These are phyloP conservation scores for Hipposideros armiger DNA, from an alignment of 2,113 vertebrate genomes.

Conservation along the genomic window DNA sequence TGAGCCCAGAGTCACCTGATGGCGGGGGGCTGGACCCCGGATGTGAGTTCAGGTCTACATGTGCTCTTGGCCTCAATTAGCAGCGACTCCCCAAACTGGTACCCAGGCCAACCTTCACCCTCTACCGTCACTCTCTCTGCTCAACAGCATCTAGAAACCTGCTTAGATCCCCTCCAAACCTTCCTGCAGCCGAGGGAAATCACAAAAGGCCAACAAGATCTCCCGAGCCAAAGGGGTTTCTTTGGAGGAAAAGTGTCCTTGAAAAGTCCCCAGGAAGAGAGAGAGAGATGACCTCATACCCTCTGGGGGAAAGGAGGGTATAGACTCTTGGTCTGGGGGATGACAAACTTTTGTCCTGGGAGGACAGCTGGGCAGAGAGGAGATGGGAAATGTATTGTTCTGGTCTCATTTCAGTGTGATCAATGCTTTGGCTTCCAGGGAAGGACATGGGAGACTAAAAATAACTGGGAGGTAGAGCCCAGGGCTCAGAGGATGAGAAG, in stretches of 20 bases:
- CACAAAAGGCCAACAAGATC: constrained; percentile 8
- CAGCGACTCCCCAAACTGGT: neutral
- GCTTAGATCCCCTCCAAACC: neutral
- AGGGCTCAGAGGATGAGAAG: constrained; percentile 63
- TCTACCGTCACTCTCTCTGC: neutral
- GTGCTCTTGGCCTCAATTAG: neutral
- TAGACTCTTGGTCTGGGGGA: constrained; percentile 50
- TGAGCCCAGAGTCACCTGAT: neutral
- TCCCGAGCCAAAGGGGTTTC: neutral
- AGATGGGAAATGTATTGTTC: constrained; percentile 76
- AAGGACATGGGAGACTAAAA: constrained; percentile 81
- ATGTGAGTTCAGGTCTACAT: neutral
- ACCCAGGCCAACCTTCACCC: neutral
- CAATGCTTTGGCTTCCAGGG: constrained; percentile 80
- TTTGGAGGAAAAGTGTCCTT: constrained; percentile 62
- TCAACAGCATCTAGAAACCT: neutral
- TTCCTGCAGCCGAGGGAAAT: neutral
- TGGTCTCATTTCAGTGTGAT: constrained; percentile 80
- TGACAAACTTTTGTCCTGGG: constrained; percentile 78
- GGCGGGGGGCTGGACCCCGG: neutral
- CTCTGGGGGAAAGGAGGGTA: constrained; percentile 19
- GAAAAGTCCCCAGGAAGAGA: constrained; percentile 43
- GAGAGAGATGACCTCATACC: constrained; percentile 63
- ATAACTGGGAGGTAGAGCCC: constrained; percentile 79
- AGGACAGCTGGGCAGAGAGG: constrained; percentile 59